These are phyloP conservation scores for Elaphurus davidianus DNA, from an alignment of 2,113 vertebrate genomes.

Conservation along the genomic window DNA sequence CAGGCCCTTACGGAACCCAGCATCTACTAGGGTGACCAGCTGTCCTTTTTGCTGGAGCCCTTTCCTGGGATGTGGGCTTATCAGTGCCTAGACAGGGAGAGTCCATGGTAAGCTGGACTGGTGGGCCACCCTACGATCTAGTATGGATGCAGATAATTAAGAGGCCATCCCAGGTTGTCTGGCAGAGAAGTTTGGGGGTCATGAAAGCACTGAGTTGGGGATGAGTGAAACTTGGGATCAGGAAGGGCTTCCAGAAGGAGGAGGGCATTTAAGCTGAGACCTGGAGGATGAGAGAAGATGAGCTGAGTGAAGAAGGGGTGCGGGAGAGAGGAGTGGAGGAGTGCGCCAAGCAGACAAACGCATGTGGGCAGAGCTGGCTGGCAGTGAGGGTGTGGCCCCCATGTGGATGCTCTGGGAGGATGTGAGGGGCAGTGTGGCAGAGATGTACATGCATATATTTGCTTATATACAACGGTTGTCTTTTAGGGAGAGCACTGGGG, in stretches of 20 bases:
- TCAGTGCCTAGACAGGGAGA: neutral
- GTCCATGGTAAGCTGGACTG: rapidly evolving
- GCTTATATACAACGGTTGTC: neutral
- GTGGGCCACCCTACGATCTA: neutral
- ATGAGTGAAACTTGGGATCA: neutral
- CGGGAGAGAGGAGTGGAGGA: neutral
- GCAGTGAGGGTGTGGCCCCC: neutral
- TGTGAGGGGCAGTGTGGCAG: rapidly evolving
- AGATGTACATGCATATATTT: neutral
- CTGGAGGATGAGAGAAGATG: neutral
- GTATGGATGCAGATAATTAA: neutral
- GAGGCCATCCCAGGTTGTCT: neutral
- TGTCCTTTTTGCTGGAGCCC: neutral
- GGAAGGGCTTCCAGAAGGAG: neutral
- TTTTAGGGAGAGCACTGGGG: neutral
- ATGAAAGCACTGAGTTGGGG: neutral
- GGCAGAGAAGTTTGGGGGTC: neutral
- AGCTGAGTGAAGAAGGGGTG: neutral
- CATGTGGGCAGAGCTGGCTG: neutral
- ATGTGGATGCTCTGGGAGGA: neutral
- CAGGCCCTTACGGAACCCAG: neutral
- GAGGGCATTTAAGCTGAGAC: neutral
- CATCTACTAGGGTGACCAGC: neutral
- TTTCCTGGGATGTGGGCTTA: neutral
- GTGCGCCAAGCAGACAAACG: neutral